Conservation (phyloP, 2,113 vertebrate genomes). For the Sinocyclocheilus anshuiensis region DNA sequence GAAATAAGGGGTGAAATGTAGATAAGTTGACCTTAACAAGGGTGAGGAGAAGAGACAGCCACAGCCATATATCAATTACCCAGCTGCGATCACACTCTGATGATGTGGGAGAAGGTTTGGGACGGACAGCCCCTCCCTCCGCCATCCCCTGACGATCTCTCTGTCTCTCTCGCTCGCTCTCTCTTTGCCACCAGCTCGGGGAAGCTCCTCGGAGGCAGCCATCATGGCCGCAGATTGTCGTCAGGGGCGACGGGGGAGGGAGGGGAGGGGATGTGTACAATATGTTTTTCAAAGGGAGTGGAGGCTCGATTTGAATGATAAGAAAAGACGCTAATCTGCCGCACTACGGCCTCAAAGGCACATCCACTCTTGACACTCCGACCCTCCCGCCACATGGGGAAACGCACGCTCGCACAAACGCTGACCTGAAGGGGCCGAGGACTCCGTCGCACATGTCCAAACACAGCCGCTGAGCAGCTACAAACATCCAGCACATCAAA, state of each 20-base stretch:
- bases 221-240: slow-evolving; percentile 58
- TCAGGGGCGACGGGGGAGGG: slow-evolving; percentile 47
- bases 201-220: slow-evolving; percentile 54
- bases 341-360: slow-evolving; percentile 65
- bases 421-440: slow-evolving; percentile 13
- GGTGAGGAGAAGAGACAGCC: slow-evolving; percentile 66
- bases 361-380: slow-evolving; percentile 54
- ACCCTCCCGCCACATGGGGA: slow-evolving; percentile 35
- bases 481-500: slow-evolving; percentile 29
- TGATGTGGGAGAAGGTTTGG: slow-evolving; percentile 54
- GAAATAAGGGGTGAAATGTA: slow-evolving; percentile 70
- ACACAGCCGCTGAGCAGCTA: neutral
- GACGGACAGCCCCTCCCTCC: slow-evolving; percentile 39
- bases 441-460: neutral
- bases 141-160: slow-evolving; percentile 47
- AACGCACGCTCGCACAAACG: slow-evolving; percentile 10
- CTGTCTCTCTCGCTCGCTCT: neutral
- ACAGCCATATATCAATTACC: slow-evolving; percentile 75
- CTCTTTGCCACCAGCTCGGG: slow-evolving; percentile 51
- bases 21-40: slow-evolving; percentile 75
- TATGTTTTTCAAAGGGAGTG: slow-evolving; percentile 61
- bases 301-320: slow-evolving; percentile 63
- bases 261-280: slow-evolving; percentile 60
- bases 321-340: slow-evolving; percentile 63
- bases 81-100: slow-evolving; percentile 67